Evolutionary conservation across 92 coral and sea anemone species (phyloP), one percentile per base, ranked within the genome.

Genomic region (Epizoanthus scotinus): DNA sequence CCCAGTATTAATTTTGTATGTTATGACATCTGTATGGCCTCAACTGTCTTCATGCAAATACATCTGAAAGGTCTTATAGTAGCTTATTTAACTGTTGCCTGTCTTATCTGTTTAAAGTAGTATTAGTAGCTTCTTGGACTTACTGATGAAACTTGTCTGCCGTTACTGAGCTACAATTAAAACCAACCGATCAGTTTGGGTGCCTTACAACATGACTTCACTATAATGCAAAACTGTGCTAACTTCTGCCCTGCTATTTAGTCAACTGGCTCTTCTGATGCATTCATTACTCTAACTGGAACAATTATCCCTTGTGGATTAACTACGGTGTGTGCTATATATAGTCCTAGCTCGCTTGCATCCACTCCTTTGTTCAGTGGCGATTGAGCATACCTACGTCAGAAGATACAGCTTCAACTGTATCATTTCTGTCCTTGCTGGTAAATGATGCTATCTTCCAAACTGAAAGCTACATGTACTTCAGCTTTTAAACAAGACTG

Each of bases 261-360:
- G 34, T 73, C 47, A n/a, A 73, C 19, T 63, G 77, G 55, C 20
- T 62, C 73, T 29, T 58, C 53, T 24, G 63, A 69, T 54, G 31
- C 63, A 62, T 69, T 79, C 81, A 79, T 85, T 31, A 71, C 38
- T 61, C 84, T 67, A 27, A 78, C 50, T 14, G 85, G 77, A 0
- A 79, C 89, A 62, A 19, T 63, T 81, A 71, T 79, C 62, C 73
- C 73, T 12, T 56, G 31, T 9, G 89, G 89, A 22, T 49, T 34
- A 50, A 65, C 89, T 9, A 86, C 82, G 3, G 53, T 73, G 64
- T 86, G 85, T 49, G 82, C 72, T 27, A 71, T 64, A 58, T 86
- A 85, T 10, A 80, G 56, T 29, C 85, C 82, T 40, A 27, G 13
- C 31, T 44, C 40, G 2, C 59, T 44, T 28, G 24, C 79, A 38